Evolutionary conservation across 2,888 invertebrate genomes (phyloP), one percentile per base, ranked within the genome.

Genomic region (Lochmaea crataegi): DNA sequence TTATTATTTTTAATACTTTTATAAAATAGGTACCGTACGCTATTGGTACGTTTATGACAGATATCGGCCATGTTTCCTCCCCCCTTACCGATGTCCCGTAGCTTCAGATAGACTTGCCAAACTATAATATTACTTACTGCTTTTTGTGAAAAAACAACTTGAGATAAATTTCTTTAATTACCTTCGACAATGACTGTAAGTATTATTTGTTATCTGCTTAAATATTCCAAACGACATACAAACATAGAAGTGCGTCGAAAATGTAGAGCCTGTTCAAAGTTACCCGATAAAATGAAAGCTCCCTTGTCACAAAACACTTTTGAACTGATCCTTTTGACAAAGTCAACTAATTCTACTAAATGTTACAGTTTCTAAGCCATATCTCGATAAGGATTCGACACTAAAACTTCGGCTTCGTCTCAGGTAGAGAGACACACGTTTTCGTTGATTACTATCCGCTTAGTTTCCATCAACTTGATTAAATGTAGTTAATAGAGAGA

Each of bases 241-340:
- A 32, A 32, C 32, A 32, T 32, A 32, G 32, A 32, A 7, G 32
- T 32, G 32, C 32, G 32, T 32, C 7, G 32, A 32, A 32, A 32
- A 32, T 32, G 32, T 32, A 32, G 51, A 26, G 18, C 79, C 71
- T 76, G 79, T 79, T 79, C 77, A 76, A 77, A 79, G 78, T 81
- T 80, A 80, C 80, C 80, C 76, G 79, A 81, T 81, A 78, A 78
- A 79, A 81, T 82, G 80, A 80, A 80, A 80, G 78, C 74, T 73
- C 58, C 57, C 68, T 78, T 77, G 79, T 79, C 77, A 78, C 78
- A 81, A 81, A 79, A 79, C 78, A 78, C 78, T 79, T 80, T 78
- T 80, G 80, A 80, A 79, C 78, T 77, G 80, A 80, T 79, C 80
- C 78, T 79, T 80, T 78, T 78, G 79, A 79, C 75, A 73, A 60